These are phyloP conservation scores for Alligator sinensis DNA, from an alignment of 2,113 vertebrate species.

Conservation along the genomic window DNA sequence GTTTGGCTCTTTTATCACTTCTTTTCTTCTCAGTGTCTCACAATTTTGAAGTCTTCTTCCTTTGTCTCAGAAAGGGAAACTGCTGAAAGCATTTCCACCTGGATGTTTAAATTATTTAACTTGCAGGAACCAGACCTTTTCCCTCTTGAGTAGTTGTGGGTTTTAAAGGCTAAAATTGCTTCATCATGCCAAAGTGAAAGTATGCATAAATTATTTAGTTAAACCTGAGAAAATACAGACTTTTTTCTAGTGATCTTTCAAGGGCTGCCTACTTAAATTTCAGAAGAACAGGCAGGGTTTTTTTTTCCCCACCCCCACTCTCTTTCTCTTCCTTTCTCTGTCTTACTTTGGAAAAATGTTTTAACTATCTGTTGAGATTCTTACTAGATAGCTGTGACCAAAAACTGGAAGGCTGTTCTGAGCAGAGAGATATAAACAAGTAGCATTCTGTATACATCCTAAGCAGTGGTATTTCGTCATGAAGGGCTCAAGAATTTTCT, in stretches of 20 bases:
- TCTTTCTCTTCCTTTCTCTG: conserved; percentile 40
- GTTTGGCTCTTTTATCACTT: conserved; percentile 66
- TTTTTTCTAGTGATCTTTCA: conserved; percentile 86
- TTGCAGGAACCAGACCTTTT: conserved; percentile 90
- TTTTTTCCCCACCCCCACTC: background rate
- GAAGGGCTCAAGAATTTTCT: conserved; percentile 12
- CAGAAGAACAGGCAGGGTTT: conserved; percentile 79
- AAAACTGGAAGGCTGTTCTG: conserved; percentile 69
- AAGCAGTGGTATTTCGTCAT: conserved; percentile 51
- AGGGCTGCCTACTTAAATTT: conserved; percentile 87
- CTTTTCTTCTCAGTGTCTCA: conserved; percentile 67
- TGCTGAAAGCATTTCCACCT: conserved; percentile 91
- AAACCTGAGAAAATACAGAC: conserved; percentile 91
- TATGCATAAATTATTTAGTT: conserved; percentile 98
- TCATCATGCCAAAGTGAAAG: conserved; percentile 95
- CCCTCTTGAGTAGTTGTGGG: conserved; percentile 88
- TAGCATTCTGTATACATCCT: conserved; percentile 56
- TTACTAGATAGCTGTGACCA: conserved; percentile 67
- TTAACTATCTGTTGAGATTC: conserved; percentile 72
- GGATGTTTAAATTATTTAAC: conserved; percentile 96
- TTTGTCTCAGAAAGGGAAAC: conserved; percentile 84
- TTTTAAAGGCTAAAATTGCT: conserved; percentile 97
- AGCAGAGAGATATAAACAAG: conserved; percentile 55
- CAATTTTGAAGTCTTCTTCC: conserved; percentile 78
- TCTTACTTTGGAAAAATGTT: conserved; percentile 79